Percentiles rank a stretch among this genome's conserved stretches.
phyloP scores from a whole-genome alignment of 2,113 vertebrate species.

The Hucho hucho region DNA sequence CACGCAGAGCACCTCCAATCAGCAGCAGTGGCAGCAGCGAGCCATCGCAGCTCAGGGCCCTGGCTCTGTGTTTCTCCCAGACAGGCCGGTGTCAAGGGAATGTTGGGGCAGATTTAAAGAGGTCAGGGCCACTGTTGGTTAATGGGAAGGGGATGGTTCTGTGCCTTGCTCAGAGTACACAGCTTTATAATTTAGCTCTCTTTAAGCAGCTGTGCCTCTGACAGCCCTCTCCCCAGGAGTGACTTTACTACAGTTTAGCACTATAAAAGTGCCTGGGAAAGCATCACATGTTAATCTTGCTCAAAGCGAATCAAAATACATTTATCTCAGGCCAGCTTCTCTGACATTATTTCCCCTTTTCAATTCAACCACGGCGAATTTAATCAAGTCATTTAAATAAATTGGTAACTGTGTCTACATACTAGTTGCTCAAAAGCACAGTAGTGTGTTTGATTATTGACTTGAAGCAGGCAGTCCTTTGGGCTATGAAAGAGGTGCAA shows the following conservation, averaged over 20 bases:
- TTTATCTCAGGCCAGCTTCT: no score
- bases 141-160: conserved; percentile 60
- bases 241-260: neutral
- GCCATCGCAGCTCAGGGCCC: neutral
- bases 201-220: conserved; percentile 27
- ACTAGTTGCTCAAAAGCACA: no score
- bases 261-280: conserved; percentile 17
- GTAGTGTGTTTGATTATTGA: no score
- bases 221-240: neutral
- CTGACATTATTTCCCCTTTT: no score
- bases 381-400: no score
- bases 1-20: conserved; percentile 49
- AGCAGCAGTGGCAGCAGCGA: neutral
- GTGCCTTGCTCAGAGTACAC: conserved; percentile 14
- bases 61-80: conserved; percentile 25
- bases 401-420: no score
- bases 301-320: neutral
- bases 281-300: conserved; percentile 11
- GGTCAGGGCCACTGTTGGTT: conserved; percentile 49
- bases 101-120: conserved; percentile 61
- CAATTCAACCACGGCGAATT: no score
- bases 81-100: conserved; percentile 66
- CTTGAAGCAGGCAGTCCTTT: no score
- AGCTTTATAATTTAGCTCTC: conserved; percentile 14
- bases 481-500: no score